phyloP scores from a whole-genome alignment of 2,113 vertebrate genomes.

The Hiodon alosoides region DNA sequence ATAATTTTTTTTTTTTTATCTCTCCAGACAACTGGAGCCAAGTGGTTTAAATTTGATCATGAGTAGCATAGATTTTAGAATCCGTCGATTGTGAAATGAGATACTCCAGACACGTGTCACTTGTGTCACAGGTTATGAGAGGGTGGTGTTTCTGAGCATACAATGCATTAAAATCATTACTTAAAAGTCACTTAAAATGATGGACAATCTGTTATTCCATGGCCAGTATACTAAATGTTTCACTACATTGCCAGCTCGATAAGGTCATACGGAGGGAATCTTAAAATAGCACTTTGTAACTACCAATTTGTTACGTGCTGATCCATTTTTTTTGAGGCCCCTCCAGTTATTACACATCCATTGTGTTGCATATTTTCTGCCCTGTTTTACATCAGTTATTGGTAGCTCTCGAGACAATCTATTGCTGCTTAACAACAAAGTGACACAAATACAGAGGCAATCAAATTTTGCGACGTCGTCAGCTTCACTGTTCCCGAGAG shows the following conservation, averaged over 20 bases:
- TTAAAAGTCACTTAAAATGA: constrained; percentile 14
- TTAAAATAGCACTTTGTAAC: background rate
- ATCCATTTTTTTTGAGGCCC: background rate
- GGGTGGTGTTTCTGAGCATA: background rate
- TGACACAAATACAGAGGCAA: no score
- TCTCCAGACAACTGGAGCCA: background rate
- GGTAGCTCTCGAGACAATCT: background rate
- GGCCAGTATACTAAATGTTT: constrained; percentile 8
- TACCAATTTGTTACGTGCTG: background rate
- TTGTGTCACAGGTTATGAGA: no score
- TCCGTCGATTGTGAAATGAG: no score
- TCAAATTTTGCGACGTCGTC: no score
- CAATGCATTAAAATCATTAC: constrained; percentile 9
- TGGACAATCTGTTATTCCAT: constrained; percentile 1
- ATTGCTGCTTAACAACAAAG: no score
- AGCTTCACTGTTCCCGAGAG: no score
- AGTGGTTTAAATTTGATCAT: no score
- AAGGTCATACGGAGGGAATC: background rate
- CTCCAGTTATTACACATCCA: background rate
- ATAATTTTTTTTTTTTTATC: background rate
- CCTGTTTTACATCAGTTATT: background rate
- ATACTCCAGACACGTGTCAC: no score
- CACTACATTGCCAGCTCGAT: background rate
- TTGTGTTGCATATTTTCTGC: background rate
- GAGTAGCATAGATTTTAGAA: no score